phyloP scores from a whole-genome alignment of 2,797 vertebrate species.

The Adelosebastes latens region DNA sequence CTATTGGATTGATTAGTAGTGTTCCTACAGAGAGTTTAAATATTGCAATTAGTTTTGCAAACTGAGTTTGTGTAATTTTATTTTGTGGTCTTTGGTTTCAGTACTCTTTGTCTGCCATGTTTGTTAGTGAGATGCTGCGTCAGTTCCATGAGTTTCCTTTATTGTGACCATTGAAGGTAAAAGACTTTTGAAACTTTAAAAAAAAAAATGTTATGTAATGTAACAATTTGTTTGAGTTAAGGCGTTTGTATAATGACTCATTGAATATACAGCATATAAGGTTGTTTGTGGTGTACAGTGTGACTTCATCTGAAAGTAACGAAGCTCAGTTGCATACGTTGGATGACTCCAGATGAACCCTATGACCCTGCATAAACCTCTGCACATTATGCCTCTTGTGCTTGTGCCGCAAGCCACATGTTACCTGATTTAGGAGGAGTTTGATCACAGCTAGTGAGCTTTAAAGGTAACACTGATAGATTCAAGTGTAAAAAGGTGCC shows the following conservation, averaged over 20 bases:
- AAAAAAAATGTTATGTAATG: not conserved
- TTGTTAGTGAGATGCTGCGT: not conserved
- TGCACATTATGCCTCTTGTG: not conserved
- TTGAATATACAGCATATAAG: too few relatives aligned
- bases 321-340: not conserved
- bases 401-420: not conserved
- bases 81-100: not conserved
- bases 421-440: not conserved
- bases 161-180: not conserved
- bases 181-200: not conserved
- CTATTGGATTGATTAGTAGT: conserved; percentile 4
- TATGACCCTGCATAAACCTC: not conserved
- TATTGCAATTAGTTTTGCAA: not conserved
- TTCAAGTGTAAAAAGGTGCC: not conserved
- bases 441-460: not conserved
- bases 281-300: not conserved
- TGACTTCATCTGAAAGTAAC: not conserved
- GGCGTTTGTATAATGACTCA: not conserved
- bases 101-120: not conserved
- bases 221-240: not conserved
- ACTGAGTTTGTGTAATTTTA: not conserved
- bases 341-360: conserved; percentile 1
- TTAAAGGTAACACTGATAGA: not conserved
- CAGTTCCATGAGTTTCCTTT: not conserved
- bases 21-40: not conserved